These are phyloP conservation scores for Homalodisca vitripennis DNA, from an alignment of 1,140 invertebrate species.

Conservation along the genomic window DNA sequence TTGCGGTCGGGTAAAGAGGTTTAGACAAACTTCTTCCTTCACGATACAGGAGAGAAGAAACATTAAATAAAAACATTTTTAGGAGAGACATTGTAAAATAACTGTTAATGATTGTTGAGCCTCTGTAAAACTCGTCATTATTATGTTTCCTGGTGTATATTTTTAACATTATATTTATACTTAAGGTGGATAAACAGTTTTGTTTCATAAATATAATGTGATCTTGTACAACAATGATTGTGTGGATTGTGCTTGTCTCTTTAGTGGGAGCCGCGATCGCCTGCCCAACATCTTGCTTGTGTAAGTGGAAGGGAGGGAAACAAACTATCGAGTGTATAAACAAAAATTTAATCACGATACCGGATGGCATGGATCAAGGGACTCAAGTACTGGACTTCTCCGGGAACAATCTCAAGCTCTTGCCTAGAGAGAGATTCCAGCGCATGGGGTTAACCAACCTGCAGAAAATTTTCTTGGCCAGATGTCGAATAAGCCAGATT, in stretches of 20 bases:
- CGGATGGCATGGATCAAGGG: conserved; percentile 78
- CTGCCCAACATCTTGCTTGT: conserved; percentile 75
- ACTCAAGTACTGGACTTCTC: conserved; percentile 87
- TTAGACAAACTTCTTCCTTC: not conserved
- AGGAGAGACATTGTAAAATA: no score
- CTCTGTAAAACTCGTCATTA: not conserved
- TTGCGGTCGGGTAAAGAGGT: no score
- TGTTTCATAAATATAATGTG: not conserved
- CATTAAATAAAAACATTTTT: not conserved
- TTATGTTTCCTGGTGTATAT: not conserved
- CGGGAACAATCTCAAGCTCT: conserved; percentile 73
- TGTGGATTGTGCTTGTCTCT: conserved; percentile 3
- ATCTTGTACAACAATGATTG: conserved; percentile 1
- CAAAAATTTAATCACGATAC: conserved; percentile 69
- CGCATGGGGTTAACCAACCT: conserved; percentile 78
- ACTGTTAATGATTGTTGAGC: no score
- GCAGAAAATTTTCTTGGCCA: conserved; percentile 78
- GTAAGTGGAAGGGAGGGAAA: conserved; percentile 92
- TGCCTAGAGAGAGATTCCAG: conserved; percentile 74
- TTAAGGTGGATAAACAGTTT: not conserved
- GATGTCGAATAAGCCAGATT: conserved; percentile 72
- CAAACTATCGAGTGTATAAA: conserved; percentile 83
- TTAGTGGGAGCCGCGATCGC: conserved; percentile 40
- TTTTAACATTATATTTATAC: not conserved
- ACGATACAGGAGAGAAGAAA: not conserved